A percentile compares a stretch with the other conserved stretches of the same genome.
These are phyloP conservation scores for Drosophila conformis DNA, from an alignment of 2,888 invertebrate species.

Conservation along the genomic window DNA sequence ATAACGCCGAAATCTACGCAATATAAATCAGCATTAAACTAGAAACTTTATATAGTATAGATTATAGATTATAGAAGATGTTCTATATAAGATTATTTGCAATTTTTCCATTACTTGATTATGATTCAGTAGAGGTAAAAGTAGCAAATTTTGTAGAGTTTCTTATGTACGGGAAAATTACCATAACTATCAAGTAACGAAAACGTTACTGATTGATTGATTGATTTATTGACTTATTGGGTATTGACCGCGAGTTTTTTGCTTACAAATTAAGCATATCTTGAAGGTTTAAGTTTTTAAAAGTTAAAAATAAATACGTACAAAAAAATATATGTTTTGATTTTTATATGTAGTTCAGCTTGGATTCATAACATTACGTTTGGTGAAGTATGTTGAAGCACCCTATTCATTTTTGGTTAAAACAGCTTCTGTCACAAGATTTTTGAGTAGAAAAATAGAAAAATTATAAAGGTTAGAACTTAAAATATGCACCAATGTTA, in stretches of 20 bases:
- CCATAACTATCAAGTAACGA: too few relatives aligned
- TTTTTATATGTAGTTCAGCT: too few relatives aligned
- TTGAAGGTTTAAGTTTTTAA: neutral
- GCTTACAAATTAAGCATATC: neutral
- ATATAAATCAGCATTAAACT: neutral
- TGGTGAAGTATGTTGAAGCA: too few relatives aligned
- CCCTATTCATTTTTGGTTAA: too few relatives aligned
- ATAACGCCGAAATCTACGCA: neutral
- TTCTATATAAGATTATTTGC: accelerated
- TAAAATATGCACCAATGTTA: too few relatives aligned
- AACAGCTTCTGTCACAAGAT: too few relatives aligned
- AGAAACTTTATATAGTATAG: neutral
- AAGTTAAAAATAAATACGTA: neutral
- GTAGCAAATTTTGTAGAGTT: neutral
- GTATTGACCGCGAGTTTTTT: neutral
- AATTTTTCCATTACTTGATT: accelerated
- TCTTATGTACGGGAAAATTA: too few relatives aligned
- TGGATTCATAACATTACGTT: too few relatives aligned
- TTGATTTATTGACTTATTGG: neutral
- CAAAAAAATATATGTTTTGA: too few relatives aligned
- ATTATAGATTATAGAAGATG: neutral
- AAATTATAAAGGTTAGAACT: too few relatives aligned
- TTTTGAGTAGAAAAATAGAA: too few relatives aligned
- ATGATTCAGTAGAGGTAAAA: neutral
- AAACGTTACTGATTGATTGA: neutral